These are phyloP conservation scores for Chirona hameri DNA, from an alignment of 2,888 invertebrate species.

Conservation along the genomic window DNA sequence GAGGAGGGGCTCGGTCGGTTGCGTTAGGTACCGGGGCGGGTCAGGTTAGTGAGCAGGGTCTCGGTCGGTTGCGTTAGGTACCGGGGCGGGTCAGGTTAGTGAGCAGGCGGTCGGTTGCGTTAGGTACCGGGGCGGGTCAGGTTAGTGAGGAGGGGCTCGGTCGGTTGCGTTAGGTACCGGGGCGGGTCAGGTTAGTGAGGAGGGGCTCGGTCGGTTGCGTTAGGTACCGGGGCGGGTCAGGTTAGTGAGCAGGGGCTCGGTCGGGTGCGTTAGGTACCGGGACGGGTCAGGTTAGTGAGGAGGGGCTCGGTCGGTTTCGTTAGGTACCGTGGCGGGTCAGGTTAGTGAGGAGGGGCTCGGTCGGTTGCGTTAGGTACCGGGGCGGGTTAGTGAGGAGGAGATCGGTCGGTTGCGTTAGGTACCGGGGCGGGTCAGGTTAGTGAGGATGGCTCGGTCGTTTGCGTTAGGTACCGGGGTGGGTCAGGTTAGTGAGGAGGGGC, in stretches of 20 bases:
- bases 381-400: slow-evolving; percentile 58
- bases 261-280: no score
- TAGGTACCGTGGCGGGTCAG: slow-evolving; percentile 49
- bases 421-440: slow-evolving; percentile 55
- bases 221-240: slow-evolving; percentile 49
- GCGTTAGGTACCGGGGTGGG: no score
- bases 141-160: slow-evolving; percentile 48
- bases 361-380: no score
- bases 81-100: slow-evolving; percentile 55
- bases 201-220: no score
- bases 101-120: no score
- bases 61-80: no score
- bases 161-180: no score
- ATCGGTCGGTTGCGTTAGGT: no score
- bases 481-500: slow-evolving; percentile 55
- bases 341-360: slow-evolving; percentile 48
- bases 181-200: slow-evolving; percentile 55
- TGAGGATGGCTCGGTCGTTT: no score
- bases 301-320: no score
- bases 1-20: no score
- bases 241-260: slow-evolving; percentile 48
- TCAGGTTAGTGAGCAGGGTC: slow-evolving; percentile 55
- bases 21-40: no score
- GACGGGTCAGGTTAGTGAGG: slow-evolving; percentile 55
- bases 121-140: slow-evolving; percentile 49